Evolutionary conservation across 2,888 invertebrate species (phyloP).

Genomic region (Pyrocoelia pectoralis): DNA sequence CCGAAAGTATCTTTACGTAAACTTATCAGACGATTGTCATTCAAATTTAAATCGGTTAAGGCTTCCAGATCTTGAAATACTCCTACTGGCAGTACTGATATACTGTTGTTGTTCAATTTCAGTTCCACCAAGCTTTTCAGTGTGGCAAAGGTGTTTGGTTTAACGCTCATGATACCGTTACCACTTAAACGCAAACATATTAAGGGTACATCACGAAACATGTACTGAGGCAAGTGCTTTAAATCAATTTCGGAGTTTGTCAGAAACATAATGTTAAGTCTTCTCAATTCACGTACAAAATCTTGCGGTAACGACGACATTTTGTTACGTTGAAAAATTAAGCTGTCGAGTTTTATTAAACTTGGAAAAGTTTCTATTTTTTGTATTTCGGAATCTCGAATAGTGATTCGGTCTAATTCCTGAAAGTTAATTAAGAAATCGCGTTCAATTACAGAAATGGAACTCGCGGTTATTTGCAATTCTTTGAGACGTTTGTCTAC

Average conservation of each 20-base stretch:
- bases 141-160: background rate
- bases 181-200: background rate
- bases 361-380: background rate
- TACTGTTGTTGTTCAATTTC: background rate
- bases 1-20: background rate
- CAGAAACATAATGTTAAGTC: background rate
- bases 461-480: background rate
- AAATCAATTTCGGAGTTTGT: background rate
- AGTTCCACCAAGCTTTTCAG: background rate
- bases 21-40: background rate
- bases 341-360: background rate
- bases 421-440: background rate
- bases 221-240: background rate
- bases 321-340: background rate
- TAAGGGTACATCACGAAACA: background rate
- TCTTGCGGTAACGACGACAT: background rate
- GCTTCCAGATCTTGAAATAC: constrained; percentile 2
- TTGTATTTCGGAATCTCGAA: background rate
- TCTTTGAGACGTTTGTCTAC: background rate
- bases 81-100: background rate
- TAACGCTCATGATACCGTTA: background rate
- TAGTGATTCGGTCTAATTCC: background rate
- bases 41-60: background rate
- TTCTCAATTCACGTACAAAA: background rate
- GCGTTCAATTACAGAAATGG: background rate